A percentile compares a stretch with the other conserved stretches of the same genome.
These are phyloP conservation scores for Miniopterus natalensis DNA, from an alignment of 2,113 vertebrate species.

Conservation along the genomic window DNA sequence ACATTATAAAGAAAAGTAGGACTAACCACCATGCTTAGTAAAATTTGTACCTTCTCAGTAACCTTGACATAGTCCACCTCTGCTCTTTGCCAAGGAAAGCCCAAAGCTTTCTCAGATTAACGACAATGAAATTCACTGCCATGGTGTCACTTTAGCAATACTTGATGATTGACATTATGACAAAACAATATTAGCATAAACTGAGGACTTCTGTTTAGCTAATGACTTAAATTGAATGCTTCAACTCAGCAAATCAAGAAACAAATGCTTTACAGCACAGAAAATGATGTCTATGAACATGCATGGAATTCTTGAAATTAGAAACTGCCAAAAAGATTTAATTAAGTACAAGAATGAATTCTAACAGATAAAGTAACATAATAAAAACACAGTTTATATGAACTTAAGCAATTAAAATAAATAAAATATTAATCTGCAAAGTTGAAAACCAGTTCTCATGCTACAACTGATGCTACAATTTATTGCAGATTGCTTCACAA, in stretches of 20 bases:
- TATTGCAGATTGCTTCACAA: conserved; percentile 52
- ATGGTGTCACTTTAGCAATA: conserved; percentile 78
- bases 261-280: conserved; percentile 73
- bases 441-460: conserved; percentile 64
- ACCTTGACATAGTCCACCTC: conserved; percentile 71
- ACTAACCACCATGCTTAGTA: conserved; percentile 24
- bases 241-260: conserved; percentile 73
- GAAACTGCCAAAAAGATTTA: conserved; percentile 79
- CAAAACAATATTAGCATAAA: conserved; percentile 79
- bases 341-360: conserved; percentile 78
- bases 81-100: conserved; percentile 72
- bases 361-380: conserved; percentile 62
- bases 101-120: conserved; percentile 79
- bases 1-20: conserved; percentile 43
- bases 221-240: conserved; percentile 80
- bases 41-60: conserved; percentile 21
- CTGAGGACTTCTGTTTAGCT: conserved; percentile 80
- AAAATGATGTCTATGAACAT: conserved; percentile 78
- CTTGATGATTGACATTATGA: conserved; percentile 74
- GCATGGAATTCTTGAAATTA: conserved; percentile 77
- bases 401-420: conserved; percentile 67
- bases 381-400: conserved; percentile 55
- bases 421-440: conserved; percentile 75
- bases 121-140: conserved; percentile 77
- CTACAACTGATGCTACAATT: conserved; percentile 61